Evolutionary conservation across 64 coral and sea anemone species (phyloP), one percentile per base, ranked within the genome.

Genomic region (Dendronephthya gigantea): DNA sequence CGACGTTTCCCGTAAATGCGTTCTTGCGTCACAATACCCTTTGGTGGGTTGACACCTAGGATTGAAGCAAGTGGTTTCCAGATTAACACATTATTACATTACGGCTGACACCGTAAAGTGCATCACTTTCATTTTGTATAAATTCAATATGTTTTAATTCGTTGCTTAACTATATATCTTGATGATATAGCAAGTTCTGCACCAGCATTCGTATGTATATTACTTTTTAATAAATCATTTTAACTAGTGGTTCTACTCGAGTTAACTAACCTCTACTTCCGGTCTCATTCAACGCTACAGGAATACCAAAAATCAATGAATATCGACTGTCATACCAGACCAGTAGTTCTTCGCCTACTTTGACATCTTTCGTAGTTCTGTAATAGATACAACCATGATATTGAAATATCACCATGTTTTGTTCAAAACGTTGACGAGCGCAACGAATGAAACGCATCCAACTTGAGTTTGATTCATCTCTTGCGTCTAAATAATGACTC

Each of bases 371-470:
- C 82, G 91, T 92, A 7, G 95, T 98, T 41, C 95, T 88, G 47
- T 98, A 98, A 37, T 98, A 98, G 9, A 98, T 92, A 23, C 95
- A 98, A 0, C 95, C 95, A 59, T 98, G 95, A 19, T 98, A 98
- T 35, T 98, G 95, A 48, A 98, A 98, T 2, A 98, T 89, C 13
- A 98, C 95, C 95, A 98, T 98, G 84, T 98, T 98, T 55, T 98
- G 95, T 50, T 98, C 95, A 35, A 93, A 93, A 62, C 93, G 93
- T 81, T 98, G 95, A 4, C 95, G 81, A 49, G 95, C 95, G 66
- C 95, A 98, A 15, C 92, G 95, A 48, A 98, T 92, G 40, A 98
- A 98, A 0, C 95, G 84, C 95, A 98, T 98, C 95, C 95, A 98
- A 52, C 95, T 98, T 28, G 95, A 89, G 38, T 98, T 98, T 30